phyloP scores from a whole-genome alignment of 1,140 invertebrate species.

The Zophobas atratus region DNA sequence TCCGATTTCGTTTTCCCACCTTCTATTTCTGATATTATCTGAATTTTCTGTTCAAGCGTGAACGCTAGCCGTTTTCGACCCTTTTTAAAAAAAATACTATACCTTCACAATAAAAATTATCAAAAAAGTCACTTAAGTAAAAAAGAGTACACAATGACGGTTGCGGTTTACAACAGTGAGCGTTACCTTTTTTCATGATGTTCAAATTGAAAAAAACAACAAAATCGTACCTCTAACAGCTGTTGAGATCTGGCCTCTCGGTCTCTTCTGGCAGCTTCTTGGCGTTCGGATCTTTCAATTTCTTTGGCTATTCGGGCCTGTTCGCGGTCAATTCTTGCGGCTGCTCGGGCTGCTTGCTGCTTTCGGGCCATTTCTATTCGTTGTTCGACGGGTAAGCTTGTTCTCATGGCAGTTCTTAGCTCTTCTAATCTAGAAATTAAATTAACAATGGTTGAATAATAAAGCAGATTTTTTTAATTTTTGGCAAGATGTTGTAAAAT shows the following conservation, averaged over 20 bases:
- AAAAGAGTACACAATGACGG: slow-evolving; percentile 24
- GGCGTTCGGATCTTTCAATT: slow-evolving; percentile 81
- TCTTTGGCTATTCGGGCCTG: slow-evolving; percentile 71
- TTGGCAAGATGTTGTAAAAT: too few species aligned
- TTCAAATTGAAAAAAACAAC: slow-evolving; percentile 24
- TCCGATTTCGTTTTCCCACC: slow-evolving; percentile 75
- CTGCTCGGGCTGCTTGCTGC: slow-evolving; percentile 76
- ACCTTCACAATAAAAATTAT: slow-evolving; percentile 48
- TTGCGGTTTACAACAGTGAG: slow-evolving; percentile 17
- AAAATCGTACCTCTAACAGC: slow-evolving; percentile 74
- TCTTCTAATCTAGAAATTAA: slow-evolving; percentile 72
- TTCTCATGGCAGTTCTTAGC: slow-evolving; percentile 69
- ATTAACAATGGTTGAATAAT: neutral
- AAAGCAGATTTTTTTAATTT: neutral
- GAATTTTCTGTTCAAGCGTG: slow-evolving; percentile 76
- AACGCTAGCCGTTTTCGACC: slow-evolving; percentile 75
- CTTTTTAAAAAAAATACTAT: slow-evolving; percentile 63
- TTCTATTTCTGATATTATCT: slow-evolving; percentile 76
- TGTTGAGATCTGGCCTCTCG: slow-evolving; percentile 83
- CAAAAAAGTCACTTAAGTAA: slow-evolving; percentile 9
- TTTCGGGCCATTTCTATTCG: slow-evolving; percentile 77
- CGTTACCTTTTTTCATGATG: neutral
- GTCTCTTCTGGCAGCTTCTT: slow-evolving; percentile 83
- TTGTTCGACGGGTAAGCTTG: slow-evolving; percentile 77
- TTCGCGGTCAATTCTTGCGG: slow-evolving; percentile 74